Evolutionary conservation across 2,888 invertebrate species (phyloP), one percentile per base, ranked within the genome.

Genomic region (Apomyelois bistriatella): DNA sequence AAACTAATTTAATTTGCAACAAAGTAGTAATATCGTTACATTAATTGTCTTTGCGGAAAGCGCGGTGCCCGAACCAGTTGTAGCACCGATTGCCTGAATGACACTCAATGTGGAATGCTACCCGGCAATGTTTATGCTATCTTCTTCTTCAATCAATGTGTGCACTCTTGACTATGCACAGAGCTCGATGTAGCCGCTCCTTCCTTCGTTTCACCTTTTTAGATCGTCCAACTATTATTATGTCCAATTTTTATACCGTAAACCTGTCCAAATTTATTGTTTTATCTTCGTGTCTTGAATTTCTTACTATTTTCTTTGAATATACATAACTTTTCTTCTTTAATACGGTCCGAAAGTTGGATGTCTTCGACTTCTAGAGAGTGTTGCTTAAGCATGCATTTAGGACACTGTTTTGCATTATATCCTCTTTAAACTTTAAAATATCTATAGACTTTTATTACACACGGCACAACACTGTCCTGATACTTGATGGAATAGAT

Each of bases 141-240:
- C 74, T 67, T 70, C 3, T 16, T 16, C 38, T 75, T 74, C 66
- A 69, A 69, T 81, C 73, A 70, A 80, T 85, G 84, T 88, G 82
- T 87, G 87, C 89, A 89, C 89, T 71, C 72, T 72, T 79, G 73
- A 82, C 79, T 70, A 70, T 72, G 86, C 87, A 87, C 83, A 79
- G 72, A 74, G 79, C 83, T 82, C 72, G 71, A 65, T 65, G 74
- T 88, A 88, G 86, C 71, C 87, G 88, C 89, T 89, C 89, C 89
- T 90, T 87, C 85, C 87, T 90, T 85, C 88, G 85, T 87, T 83
- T 80, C 85, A 85, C 83, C 87, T 88, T 89, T 88, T 74, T 87
- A 88, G 89, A 85, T 89, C 90, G 89, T 90, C 88, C 88, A 87
- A 86, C 84, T 83, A 79, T n/a, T 68, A 62, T 64, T 61, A 47